Evolutionary conservation across 1,140 invertebrate species (phyloP).

Genomic region (Hormaphis cornu): DNA sequence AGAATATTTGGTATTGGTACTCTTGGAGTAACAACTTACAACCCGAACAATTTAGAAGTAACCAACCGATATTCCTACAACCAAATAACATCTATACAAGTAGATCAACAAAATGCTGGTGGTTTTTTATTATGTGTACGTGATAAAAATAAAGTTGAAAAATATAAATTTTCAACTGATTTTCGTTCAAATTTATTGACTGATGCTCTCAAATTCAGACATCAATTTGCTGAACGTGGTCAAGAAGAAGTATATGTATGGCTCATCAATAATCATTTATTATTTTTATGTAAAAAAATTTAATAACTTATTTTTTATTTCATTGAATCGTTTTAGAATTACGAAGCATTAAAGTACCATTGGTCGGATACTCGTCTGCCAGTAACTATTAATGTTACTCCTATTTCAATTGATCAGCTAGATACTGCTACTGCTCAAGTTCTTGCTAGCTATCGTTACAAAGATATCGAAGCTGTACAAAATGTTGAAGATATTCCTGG

Average conservation of each 20-base stretch:
- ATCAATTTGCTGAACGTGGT: conserved; percentile 67
- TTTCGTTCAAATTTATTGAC: conserved; percentile 84
- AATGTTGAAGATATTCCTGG: conserved; percentile 58
- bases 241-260: conserved; percentile 59
- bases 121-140: conserved; percentile 78
- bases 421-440: conserved; percentile 71
- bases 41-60: conserved; percentile 84
- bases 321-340: conserved; percentile 55
- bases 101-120: conserved; percentile 46
- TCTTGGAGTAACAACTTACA: conserved; percentile 92
- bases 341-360: conserved; percentile 85
- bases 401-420: conserved; percentile 80
- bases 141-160: conserved; percentile 74
- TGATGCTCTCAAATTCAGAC: conserved; percentile 73
- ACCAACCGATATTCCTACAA: conserved; percentile 90
- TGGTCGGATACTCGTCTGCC: conserved; percentile 87
- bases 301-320: conserved; percentile 31
- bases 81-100: conserved; percentile 68
- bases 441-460: conserved; percentile 82
- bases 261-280: conserved; percentile 33
- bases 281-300: neutral
- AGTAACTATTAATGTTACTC: conserved; percentile 78
- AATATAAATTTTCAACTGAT: conserved; percentile 96
- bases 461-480: conserved; percentile 76
- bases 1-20: conserved; percentile 95